Conservation (phyloP, 2,888 invertebrate genomes). For the Masnerella sp. region DNA sequence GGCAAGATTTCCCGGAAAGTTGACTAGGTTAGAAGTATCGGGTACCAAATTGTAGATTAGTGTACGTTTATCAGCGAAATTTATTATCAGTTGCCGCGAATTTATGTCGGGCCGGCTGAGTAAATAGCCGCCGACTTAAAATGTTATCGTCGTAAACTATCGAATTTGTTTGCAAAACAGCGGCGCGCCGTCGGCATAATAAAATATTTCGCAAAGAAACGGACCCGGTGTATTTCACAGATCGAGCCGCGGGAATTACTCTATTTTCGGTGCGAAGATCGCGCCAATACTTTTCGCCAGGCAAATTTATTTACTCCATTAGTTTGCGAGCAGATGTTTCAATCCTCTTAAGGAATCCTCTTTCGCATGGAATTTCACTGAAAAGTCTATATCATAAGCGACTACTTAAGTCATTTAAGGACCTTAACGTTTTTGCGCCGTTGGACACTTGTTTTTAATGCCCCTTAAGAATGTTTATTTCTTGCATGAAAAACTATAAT, state of each 20-base stretch:
- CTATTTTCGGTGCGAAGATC: constrained; percentile 5
- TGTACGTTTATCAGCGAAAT: constrained; percentile 33
- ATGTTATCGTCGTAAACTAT: constrained; percentile 1
- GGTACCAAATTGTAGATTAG: constrained; percentile 21
- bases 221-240: not conserved
- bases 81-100: constrained; percentile 19
- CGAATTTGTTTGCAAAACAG: not conserved
- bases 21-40: constrained; percentile 36
- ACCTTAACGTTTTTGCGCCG: too few species aligned
- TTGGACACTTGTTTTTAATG: too few species aligned
- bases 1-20: constrained; percentile 32
- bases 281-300: constrained; percentile 14
- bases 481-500: too few species aligned
- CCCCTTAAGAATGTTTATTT: too few species aligned
- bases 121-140: not conserved
- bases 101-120: not conserved
- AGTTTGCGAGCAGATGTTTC: constrained; percentile 31
- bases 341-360: constrained; percentile 25
- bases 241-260: constrained; percentile 6
- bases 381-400: not conserved
- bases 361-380: constrained; percentile 6
- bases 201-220: constrained; percentile 9
- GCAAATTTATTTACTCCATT: constrained; percentile 35
- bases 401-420: too few species aligned
- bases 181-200: not conserved